Evolutionary conservation across 2,888 invertebrate species (phyloP).

Genomic region (Chymomyza fuscimana): DNA sequence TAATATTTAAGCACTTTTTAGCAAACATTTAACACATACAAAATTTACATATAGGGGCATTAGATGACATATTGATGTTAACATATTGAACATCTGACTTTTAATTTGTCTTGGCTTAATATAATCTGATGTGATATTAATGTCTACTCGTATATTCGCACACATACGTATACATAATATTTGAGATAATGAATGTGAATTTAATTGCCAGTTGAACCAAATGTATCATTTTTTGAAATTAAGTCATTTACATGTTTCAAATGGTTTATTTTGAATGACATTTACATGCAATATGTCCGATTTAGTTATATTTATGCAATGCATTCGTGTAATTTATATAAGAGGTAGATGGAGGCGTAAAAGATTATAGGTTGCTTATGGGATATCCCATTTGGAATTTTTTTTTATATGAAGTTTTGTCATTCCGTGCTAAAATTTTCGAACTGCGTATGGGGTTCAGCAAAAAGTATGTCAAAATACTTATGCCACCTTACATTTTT

Average conservation of each 20-base stretch:
- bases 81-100: slow-evolving; percentile 49
- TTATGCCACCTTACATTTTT: too few relatives aligned
- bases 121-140: background rate
- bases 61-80: slow-evolving; percentile 3
- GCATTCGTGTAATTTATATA: too few relatives aligned
- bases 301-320: background rate
- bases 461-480: too few relatives aligned
- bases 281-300: slow-evolving; percentile 5
- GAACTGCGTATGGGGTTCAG: too few relatives aligned
- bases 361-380: background rate
- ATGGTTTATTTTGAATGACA: slow-evolving; percentile 52
- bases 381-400: too few relatives aligned
- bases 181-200: slow-evolving; percentile 1
- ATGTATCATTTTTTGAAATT: slow-evolving; percentile 36
- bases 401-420: too few relatives aligned
- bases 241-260: slow-evolving; percentile 50
- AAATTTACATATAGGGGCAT: background rate
- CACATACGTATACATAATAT: slow-evolving; percentile 33
- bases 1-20: background rate
- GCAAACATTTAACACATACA: slow-evolving; percentile 5
- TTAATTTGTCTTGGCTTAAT: slow-evolving; percentile 60
- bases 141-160: background rate
- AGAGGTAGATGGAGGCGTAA: too few relatives aligned
- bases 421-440: too few relatives aligned
- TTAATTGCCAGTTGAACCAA: slow-evolving; percentile 51